Base-by-base conservation (phyloP, 2,888 invertebrate species). In the Leptinotarsa haldemani region DNA sequence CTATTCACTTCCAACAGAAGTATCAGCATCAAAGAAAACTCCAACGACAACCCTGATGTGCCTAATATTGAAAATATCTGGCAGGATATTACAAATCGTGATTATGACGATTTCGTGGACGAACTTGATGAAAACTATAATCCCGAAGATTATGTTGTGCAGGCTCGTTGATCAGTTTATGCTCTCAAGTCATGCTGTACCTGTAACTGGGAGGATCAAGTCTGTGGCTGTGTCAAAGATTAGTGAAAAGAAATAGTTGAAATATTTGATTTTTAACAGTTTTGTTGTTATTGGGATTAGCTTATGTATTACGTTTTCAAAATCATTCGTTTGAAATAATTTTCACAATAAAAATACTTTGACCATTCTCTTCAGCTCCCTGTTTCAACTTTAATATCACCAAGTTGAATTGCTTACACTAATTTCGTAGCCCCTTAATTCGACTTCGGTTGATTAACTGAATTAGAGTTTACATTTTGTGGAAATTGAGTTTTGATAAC, bases 1-100 rank as follows among this genome's bases (percentile, higher is more conserved):
- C n/a, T 80, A 3, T 69, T 69, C 46, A 74, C 71, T 20, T 70
- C 71, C 4, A 74, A 74, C 20, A 71, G 52, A 47, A 65, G 48
- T 46, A 74, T 74, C 4, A 70, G 63, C 4, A 71, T 74, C 16
- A 71, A 69, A 25, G 68, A 67, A 18, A 47, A 61, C 25, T 64
- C 64, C 7, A 65, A 47, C 12, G 52, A 47, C 63, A 67, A 56
- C n/a, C 50, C 22, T 20, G 52, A 47, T 46, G 52, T 61, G 18
- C 70, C 70, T 12, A 52, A 70, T 20, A 66, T 74, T 15, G 74
- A 74, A 22, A 25, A 58, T 53, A 74, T 74, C 15, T 74, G 70
- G 74, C 61, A 71, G 22, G 68, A 74, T 18, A 58, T 74, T 15
- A 25, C 70, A 16, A 71, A 68, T 46, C 25, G 68, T 65, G 18